These are phyloP conservation scores for Dolomedes plantarius DNA, from an alignment of 2,888 invertebrate genomes.

Conservation along the genomic window DNA sequence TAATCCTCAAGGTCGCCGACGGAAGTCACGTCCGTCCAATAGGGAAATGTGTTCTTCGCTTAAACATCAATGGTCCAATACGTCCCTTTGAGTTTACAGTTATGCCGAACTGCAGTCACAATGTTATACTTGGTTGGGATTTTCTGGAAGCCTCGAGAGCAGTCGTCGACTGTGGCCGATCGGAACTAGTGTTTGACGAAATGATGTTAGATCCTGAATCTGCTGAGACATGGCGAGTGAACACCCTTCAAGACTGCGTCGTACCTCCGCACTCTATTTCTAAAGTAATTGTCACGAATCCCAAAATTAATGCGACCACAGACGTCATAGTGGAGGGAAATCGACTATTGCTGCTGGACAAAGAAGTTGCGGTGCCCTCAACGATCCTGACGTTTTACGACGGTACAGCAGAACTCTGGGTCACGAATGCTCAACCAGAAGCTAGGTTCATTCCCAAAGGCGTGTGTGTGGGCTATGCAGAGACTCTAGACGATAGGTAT, in stretches of 20 bases:
- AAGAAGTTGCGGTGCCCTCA: not conserved
- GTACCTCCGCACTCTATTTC: not conserved
- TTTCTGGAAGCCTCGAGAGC: not conserved
- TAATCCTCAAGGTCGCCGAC: not conserved
- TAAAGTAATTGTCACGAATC: not conserved
- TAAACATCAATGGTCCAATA: not conserved
- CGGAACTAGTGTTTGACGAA: not conserved
- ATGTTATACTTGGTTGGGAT: not conserved
- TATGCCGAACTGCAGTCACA: not conserved
- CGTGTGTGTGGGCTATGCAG: not conserved
- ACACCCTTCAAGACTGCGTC: not conserved
- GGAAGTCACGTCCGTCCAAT: too few relatives aligned
- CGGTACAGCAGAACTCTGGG: not conserved
- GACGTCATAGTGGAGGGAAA: not conserved
- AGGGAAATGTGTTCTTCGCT: not conserved
- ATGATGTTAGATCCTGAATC: not conserved
- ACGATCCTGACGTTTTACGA: not conserved
- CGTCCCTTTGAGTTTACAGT: not conserved
- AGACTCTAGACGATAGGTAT: not conserved
- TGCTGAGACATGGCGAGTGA: not conserved
- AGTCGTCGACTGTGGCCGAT: not conserved
- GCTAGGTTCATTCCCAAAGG: not conserved
- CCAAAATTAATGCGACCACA: not conserved
- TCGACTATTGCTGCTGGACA: not conserved
- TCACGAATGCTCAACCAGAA: not conserved